Conservation (phyloP, 2,113 vertebrate species). For the Ardeotis arabs region DNA sequence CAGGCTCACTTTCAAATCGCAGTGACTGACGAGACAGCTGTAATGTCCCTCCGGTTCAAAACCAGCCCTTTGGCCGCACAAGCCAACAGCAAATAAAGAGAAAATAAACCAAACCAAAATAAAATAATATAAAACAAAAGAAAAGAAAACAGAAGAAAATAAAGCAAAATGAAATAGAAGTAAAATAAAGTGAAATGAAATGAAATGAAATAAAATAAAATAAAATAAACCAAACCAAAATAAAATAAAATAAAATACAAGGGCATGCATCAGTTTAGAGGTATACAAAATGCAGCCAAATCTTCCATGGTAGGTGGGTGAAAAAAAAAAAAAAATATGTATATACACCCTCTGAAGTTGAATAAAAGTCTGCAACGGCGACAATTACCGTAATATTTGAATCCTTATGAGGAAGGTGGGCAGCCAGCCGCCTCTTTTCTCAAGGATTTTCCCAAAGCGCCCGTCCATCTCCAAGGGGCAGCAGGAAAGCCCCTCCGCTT, state of each 20-base stretch:
- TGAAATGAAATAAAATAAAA: not conserved
- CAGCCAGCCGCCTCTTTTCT: not conserved
- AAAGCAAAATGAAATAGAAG: not conserved
- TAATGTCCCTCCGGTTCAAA: constrained; percentile 24
- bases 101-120: not conserved
- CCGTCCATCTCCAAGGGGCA: not conserved
- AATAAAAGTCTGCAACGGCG: not conserved
- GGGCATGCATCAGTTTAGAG: not conserved
- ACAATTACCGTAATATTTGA: not conserved
- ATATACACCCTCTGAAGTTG: not conserved
- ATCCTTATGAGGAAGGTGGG: not conserved
- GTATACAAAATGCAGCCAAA: not conserved
- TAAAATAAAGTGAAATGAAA: too few species aligned
- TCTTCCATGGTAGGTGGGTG: not conserved
- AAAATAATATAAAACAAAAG: not conserved
- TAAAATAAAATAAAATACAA: not conserved
- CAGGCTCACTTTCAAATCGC: constrained; percentile 78
- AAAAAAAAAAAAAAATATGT: not conserved
- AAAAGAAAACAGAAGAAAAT: not conserved
- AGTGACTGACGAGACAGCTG: constrained; percentile 69
- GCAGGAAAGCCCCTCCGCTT: not conserved
- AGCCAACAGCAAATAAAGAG: not conserved
- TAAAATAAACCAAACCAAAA: constrained; percentile 36
- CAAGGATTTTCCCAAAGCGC: not conserved
- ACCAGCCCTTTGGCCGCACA: constrained; percentile 18